Base-by-base conservation (phyloP, 2,888 invertebrate species). In the Geophilus truncorum region DNA sequence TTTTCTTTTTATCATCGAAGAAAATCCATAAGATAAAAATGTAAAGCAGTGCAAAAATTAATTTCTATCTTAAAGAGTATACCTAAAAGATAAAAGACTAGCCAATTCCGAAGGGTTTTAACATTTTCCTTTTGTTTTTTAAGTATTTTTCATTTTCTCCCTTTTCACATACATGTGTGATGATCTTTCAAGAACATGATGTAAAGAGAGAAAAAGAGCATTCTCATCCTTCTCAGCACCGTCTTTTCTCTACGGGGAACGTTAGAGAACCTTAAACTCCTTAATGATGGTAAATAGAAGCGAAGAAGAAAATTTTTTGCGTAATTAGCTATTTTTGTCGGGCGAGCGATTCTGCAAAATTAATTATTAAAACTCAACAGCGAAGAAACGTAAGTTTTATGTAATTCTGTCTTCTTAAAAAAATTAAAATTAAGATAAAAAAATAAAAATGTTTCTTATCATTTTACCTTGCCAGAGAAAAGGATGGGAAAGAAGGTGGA, bases 291-390 rank as follows among this genome's bases (percentile, higher is more conserved):
- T 25, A 70, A 70, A 70, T 70, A 70, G 28, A 28, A 70, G 70
- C 70, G 70, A 70, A 25, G 28, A 70, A n/a, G 70, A 70, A 25
- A 28, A 70, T 70, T 70, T 70, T 70, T 70, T 70, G 28, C 15
- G 70, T 70, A 70, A 70, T 70, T 70, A 70, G 70, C 70, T 70
- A 23, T 70, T 70, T 70, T 28, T 28, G 70, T 70, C 70, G 25
- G 18, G 70, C 70, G 70, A 70, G 70, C 25, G 70, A 70, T 70
- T 70, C 70, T 70, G 25, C 28, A 70, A n/a, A 70, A 70, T 70
- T 70, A 70, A 70, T 70, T 70, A 70, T 70, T 70, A 70, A 70
- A 70, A 70, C 70, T 70, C 70, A 70, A 70, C 70, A 70, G 70
- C 70, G 70, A 70, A 18, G 18, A 45, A 45, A 45, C 45, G 3